These are phyloP conservation scores for Labroides dimidiatus DNA, from an alignment of 2,797 vertebrate species.

Conservation along the genomic window DNA sequence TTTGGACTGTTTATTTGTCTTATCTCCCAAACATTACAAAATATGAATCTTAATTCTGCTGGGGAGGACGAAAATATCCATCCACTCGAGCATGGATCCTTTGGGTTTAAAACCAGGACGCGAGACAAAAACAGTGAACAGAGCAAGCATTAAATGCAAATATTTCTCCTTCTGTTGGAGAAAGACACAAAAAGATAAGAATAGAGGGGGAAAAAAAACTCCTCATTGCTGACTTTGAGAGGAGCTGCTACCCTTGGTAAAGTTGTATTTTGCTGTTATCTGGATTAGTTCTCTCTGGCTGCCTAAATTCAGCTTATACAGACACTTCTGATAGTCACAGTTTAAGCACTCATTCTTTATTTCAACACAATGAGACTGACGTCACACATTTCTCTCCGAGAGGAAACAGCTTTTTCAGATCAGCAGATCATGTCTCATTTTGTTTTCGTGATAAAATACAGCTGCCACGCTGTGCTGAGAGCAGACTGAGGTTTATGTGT, in stretches of 20 bases:
- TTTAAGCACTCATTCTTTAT: slow-evolving; percentile 25
- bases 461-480: slow-evolving; percentile 20
- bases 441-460: slow-evolving; percentile 33
- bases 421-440: slow-evolving; percentile 36
- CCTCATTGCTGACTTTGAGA: slow-evolving; percentile 46
- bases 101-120: slow-evolving; percentile 54
- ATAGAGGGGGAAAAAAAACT: slow-evolving; percentile 4
- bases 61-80: slow-evolving; percentile 43
- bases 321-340: slow-evolving; percentile 45
- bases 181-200: slow-evolving; percentile 40
- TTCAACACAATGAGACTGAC: slow-evolving; percentile 24
- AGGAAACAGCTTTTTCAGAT: slow-evolving; percentile 17
- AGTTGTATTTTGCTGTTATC: slow-evolving; percentile 39
- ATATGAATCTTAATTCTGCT: slow-evolving; percentile 16
- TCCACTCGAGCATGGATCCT: slow-evolving; percentile 36
- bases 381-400: slow-evolving; percentile 13
- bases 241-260: slow-evolving; percentile 46
- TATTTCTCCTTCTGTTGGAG: slow-evolving; percentile 33
- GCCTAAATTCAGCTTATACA: slow-evolving; percentile 41
- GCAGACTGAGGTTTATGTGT: slow-evolving; percentile 41
- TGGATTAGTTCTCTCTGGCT: slow-evolving; percentile 45
- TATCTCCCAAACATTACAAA: slow-evolving; percentile 19
- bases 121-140: slow-evolving; percentile 45
- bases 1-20: not conserved
- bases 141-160: slow-evolving; percentile 41